phyloP scores from a whole-genome alignment of 2,113 vertebrate genomes.

The Mormyrus lacerda region DNA sequence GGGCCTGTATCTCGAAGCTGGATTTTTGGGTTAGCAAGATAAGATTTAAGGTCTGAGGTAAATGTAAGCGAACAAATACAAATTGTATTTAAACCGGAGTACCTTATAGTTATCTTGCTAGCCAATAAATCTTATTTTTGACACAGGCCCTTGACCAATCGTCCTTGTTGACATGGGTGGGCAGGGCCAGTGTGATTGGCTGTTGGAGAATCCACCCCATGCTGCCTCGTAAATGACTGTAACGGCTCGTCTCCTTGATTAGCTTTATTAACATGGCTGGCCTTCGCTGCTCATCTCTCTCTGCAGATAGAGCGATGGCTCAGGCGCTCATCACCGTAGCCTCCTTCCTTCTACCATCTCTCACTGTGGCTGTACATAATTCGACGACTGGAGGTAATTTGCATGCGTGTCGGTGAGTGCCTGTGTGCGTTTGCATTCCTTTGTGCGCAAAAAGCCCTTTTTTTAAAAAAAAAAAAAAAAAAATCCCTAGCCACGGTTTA shows the following conservation, averaged over 20 bases:
- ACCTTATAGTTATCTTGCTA: not conserved
- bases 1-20: not conserved
- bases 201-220: not conserved
- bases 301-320: constrained; percentile 58
- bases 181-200: not conserved
- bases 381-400: constrained; percentile 65
- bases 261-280: constrained; percentile 26
- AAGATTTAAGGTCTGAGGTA: not conserved
- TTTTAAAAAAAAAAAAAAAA: not conserved
- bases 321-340: constrained; percentile 50
- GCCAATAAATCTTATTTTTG: not conserved
- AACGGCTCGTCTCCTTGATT: constrained; percentile 18
- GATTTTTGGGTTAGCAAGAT: not conserved
- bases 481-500: not conserved
- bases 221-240: not conserved
- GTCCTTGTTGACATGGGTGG: not conserved
- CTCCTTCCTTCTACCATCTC: constrained; percentile 51
- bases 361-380: constrained; percentile 62
- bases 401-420: constrained; percentile 26
- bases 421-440: constrained; percentile 24
- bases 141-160: not conserved
- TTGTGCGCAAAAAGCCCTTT: constrained; percentile 2
- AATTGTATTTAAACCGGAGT: not conserved
- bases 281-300: constrained; percentile 18
- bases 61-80: not conserved